A percentile compares a stretch with the other conserved stretches of the same genome.
Conservation (phyloP, 1,140 invertebrate genomes). For the Orius laevigatus region DNA sequence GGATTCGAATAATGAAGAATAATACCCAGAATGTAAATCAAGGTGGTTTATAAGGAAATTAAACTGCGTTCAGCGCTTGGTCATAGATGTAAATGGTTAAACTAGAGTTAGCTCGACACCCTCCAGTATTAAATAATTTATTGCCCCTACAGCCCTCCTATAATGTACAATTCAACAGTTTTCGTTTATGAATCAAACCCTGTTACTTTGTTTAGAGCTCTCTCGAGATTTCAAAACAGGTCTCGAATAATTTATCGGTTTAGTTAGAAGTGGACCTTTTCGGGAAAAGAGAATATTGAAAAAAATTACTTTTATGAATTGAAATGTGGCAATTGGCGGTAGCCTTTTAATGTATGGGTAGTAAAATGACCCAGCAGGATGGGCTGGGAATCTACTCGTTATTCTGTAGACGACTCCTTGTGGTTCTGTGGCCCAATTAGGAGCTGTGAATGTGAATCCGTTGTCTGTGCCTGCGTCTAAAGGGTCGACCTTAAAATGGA, state of each 20-base stretch:
- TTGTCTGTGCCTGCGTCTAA: constrained; percentile 94
- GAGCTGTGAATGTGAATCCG: constrained; percentile 90
- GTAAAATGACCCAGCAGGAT: constrained; percentile 88
- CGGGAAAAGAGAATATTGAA: too few relatives aligned
- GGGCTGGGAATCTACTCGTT: constrained; percentile 75
- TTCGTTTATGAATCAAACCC: too few relatives aligned
- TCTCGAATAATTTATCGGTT: background rate
- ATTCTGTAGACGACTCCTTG: constrained; percentile 79
- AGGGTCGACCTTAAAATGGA: constrained; percentile 55
- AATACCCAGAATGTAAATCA: background rate
- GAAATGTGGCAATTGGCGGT: constrained; percentile 77
- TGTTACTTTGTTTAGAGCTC: too few relatives aligned
- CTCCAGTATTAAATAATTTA: too few relatives aligned
- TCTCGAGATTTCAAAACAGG: too few relatives aligned
- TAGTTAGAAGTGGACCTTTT: too few relatives aligned
- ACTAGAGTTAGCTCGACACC: too few relatives aligned
- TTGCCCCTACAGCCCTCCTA: too few relatives aligned
- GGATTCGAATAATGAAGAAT: background rate
- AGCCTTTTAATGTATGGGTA: constrained; percentile 73
- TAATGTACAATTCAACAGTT: too few relatives aligned
- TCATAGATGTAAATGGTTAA: background rate
- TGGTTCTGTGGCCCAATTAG: constrained; percentile 81
- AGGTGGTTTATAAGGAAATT: background rate
- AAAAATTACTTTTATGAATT: constrained; percentile 62
- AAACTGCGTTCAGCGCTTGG: background rate